These are phyloP conservation scores for Drosophila sproati DNA, from an alignment of 1,140 invertebrate genomes.

Conservation along the genomic window DNA sequence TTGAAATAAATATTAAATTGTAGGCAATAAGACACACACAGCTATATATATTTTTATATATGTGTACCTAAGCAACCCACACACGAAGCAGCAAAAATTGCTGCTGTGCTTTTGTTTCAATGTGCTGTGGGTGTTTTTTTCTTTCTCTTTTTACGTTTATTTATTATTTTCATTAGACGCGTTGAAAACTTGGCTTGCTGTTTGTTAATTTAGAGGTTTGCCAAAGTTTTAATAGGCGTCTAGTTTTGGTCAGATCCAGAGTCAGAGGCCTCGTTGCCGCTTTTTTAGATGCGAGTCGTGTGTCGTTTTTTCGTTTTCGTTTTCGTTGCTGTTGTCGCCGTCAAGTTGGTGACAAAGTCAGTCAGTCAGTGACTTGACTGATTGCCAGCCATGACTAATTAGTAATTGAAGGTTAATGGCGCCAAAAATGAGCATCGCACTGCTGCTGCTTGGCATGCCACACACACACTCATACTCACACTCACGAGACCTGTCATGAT, in stretches of 20 bases:
- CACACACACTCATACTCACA: neutral
- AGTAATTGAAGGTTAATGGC: conserved; percentile 77
- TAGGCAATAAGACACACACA: neutral
- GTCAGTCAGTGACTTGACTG: conserved; percentile 57
- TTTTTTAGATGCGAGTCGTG: conserved; percentile 67
- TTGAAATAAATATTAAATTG: neutral
- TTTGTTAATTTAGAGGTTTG: conserved; percentile 44
- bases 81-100: neutral
- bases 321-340: conserved; percentile 11
- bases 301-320: conserved; percentile 14
- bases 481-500: conserved; percentile 43
- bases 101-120: conserved; percentile 1
- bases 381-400: conserved; percentile 59
- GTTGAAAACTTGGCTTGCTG: conserved; percentile 23
- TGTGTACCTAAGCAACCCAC: neutral
- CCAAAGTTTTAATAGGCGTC: conserved; percentile 55
- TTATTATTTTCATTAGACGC: conserved; percentile 36
- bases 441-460: conserved; percentile 25
- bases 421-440: conserved; percentile 63
- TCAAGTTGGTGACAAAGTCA: conserved; percentile 43
- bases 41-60: no score
- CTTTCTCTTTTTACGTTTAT: conserved; percentile 28
- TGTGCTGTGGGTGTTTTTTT: conserved; percentile 62
- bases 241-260: conserved; percentile 75
- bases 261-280: conserved; percentile 39